Conservation (phyloP, 2,797 vertebrate genomes). For the Somateria mollissima region DNA sequence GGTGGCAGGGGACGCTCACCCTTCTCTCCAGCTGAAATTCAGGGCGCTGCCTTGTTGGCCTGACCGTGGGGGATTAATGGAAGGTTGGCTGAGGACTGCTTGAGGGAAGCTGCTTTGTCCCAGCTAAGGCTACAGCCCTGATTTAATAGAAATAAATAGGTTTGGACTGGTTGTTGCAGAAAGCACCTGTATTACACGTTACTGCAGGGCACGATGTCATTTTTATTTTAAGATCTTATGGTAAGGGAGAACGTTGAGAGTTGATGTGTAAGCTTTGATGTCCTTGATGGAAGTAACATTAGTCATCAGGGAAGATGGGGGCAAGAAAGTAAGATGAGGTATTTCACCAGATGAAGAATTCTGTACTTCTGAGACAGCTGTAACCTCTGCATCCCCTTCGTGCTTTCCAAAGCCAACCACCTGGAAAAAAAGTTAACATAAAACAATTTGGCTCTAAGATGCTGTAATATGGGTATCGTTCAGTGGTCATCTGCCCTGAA, state of each 20-base stretch:
- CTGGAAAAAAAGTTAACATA: slow-evolving; percentile 69
- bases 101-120: not conserved
- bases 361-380: slow-evolving; percentile 49
- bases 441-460: not conserved
- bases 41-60: not conserved
- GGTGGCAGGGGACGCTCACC: too few relatives aligned
- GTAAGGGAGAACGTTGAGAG: slow-evolving; percentile 88
- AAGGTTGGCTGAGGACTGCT: not conserved
- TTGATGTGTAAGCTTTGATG: slow-evolving; percentile 89
- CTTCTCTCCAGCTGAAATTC: rapidly evolving
- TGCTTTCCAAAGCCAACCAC: slow-evolving; percentile 91
- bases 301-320: slow-evolving; percentile 76
- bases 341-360: slow-evolving; percentile 84
- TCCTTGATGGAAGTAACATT: slow-evolving; percentile 82
- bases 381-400: slow-evolving; percentile 80
- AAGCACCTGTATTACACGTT: slow-evolving; percentile 50
- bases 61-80: not conserved
- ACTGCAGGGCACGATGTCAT: slow-evolving; percentile 51
- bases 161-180: not conserved
- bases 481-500: not conserved
- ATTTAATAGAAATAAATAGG: not conserved
- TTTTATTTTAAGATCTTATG: slow-evolving; percentile 92
- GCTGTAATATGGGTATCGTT: not conserved
- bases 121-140: not conserved
- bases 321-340: slow-evolving; percentile 86